These are phyloP conservation scores for Psephotus haematonotus DNA, from an alignment of 2,113 vertebrate genomes.

Conservation along the genomic window DNA sequence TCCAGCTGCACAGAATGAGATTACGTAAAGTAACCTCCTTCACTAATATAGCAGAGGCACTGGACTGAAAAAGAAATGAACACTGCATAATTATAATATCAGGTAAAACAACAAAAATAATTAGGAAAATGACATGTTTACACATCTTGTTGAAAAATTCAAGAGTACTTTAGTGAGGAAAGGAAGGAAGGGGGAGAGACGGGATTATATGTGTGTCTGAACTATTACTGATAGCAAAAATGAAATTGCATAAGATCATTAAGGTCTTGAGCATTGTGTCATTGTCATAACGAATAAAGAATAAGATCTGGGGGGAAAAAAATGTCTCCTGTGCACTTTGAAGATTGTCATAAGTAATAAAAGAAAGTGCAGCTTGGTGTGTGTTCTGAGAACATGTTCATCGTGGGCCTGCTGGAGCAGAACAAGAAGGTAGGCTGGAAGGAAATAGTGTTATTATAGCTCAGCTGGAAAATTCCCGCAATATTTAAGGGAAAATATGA, in stretches of 20 bases:
- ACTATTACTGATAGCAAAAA: not conserved
- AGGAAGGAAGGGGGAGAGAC: not conserved
- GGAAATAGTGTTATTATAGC: not conserved
- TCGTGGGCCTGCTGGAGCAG: conserved; percentile 6
- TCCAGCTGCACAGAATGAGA: not conserved
- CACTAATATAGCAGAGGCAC: not conserved
- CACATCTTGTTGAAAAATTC: not conserved
- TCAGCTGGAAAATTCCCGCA: conserved; percentile 24
- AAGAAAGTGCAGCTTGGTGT: conserved; percentile 15
- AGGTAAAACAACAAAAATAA: not conserved
- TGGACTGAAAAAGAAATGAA: not conserved
- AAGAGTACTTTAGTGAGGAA: not conserved
- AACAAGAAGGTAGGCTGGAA: conserved; percentile 30
- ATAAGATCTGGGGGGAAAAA: not conserved
- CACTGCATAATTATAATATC: not conserved
- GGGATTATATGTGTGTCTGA: not conserved
- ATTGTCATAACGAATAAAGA: not conserved
- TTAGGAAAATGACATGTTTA: not conserved
- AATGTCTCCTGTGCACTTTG: not conserved
- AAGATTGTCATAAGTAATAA: conserved; percentile 36
- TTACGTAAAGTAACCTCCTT: not conserved
- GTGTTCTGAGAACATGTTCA: not conserved
- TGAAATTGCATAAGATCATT: conserved; percentile 9
- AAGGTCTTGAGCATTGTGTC: not conserved
- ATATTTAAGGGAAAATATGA: conserved; percentile 8